These are phyloP conservation scores for Melipona bicolor DNA, from an alignment of 2,888 invertebrate genomes.

Conservation along the genomic window DNA sequence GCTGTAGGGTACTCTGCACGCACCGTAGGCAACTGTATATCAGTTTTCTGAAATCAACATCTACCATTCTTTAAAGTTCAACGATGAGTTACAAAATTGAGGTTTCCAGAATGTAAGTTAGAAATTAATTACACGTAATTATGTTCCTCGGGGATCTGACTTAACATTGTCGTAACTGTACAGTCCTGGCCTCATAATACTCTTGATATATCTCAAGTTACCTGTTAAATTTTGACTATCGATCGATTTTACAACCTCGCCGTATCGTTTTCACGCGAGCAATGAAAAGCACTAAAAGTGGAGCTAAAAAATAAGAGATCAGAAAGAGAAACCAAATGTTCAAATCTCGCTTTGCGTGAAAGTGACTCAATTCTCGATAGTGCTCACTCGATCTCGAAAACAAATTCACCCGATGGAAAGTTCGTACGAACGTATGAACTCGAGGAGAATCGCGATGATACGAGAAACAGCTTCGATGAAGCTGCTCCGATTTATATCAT, in stretches of 20 bases:
- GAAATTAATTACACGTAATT: no score
- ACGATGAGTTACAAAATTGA: no score
- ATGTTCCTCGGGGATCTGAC: no score
- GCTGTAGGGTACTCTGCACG: no score
- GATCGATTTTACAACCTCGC: neutral
- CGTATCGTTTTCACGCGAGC: neutral
- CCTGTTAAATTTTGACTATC: neutral
- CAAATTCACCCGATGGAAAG: neutral
- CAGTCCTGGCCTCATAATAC: neutral
- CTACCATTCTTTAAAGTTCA: no score
- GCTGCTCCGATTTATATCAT: conserved; percentile 6
- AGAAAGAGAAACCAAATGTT: neutral
- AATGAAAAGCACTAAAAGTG: neutral
- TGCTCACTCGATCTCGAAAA: neutral
- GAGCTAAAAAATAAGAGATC: neutral
- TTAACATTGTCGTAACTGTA: no score
- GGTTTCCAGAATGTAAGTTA: no score
- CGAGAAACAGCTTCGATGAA: neutral
- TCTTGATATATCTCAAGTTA: neutral
- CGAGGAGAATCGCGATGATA: neutral
- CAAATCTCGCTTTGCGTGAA: neutral
- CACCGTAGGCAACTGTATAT: no score
- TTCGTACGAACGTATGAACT: no score
- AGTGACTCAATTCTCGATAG: conserved; percentile 17
- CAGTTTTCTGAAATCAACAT: no score